Percentiles rank a stretch among this genome's conserved stretches.
Evolutionary conservation across 2,113 vertebrate species (phyloP).

Genomic region (Enhydra lutris): DNA sequence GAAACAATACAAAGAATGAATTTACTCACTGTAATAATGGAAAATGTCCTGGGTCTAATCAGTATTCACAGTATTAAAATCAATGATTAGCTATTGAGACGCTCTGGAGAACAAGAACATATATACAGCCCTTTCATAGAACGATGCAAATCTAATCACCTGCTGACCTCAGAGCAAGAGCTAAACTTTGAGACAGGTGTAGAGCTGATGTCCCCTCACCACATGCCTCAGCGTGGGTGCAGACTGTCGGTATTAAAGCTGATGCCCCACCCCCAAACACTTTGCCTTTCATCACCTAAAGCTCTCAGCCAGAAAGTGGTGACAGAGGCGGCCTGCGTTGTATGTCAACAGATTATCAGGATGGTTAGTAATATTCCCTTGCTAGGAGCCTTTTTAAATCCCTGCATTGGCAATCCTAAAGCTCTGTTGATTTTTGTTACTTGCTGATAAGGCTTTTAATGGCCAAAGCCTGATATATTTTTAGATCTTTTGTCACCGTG

Average conservation of each 20-base stretch:
- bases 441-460: conserved; percentile 77
- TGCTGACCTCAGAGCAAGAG: not conserved
- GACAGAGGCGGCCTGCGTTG: conserved; percentile 48
- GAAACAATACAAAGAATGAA: not conserved
- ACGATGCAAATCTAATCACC: not conserved
- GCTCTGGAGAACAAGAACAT: not conserved
- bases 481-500: conserved; percentile 74
- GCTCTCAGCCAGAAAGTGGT: conserved; percentile 68
- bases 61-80: conserved; percentile 44
- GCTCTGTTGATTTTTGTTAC: conserved; percentile 76
- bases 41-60: not conserved
- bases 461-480: conserved; percentile 72
- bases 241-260: not conserved
- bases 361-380: conserved; percentile 74
- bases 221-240: not conserved
- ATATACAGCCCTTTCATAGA: not conserved
- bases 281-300: conserved; percentile 68
- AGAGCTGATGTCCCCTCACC: not conserved
- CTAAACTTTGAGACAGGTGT: not conserved
- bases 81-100: conserved; percentile 14
- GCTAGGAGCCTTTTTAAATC: conserved; percentile 75
- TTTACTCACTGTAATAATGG: not conserved
- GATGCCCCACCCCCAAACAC: not conserved
- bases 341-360: conserved; percentile 76
- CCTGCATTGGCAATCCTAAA: conserved; percentile 70